Base-by-base conservation (phyloP, 2,888 invertebrate genomes). In the Nudaria mundana region DNA sequence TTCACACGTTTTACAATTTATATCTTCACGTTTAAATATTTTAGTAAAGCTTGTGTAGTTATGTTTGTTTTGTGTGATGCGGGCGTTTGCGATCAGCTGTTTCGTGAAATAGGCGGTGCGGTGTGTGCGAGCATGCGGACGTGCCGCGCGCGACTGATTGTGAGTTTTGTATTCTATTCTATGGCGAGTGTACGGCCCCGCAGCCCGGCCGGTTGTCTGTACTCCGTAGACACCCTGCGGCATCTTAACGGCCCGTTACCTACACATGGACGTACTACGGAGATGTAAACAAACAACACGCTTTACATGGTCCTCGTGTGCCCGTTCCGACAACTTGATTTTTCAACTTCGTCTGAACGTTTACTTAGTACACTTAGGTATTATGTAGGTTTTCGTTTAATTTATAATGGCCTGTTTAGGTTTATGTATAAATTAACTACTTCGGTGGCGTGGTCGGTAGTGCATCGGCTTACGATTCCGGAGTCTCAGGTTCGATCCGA, bases 271-370 rank as follows among this genome's bases (percentile, higher is more conserved):
- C 74, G 63, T 83, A 83, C 80, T 82, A 85, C 79, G 67, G 54
- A 67, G 66, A 71, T 77, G 82, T 86, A 86, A 86, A 86, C 80
- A 86, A 86, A 86, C 83, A 81, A 77, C 66, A 64, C 63, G 59
- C 58, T 55, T 64, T 60, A 52, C 58, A 58, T 35, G 58, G 54
- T 55, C 48, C 47, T 56, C 42, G 50, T 56, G 51, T 52, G 40
- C 44, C 39, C 30, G 44, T 35, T 40, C 36, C 46, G 35, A 55
- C 53, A 56, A 50, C 61, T 50, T 41, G 33, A 48, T 44, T 44
- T 55, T 57, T 49, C 32, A 40, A 49, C 35, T 53, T 52, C 15
- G 28, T 38, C 38, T 38, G 40, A 45, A 46, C 14, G 33, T 39
- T 30, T 37, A 15, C 47, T 48, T 52, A 20, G n/a, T n/a, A n/a